A percentile compares a stretch with the other conserved stretches of the same genome.
Conservation (phyloP, 2,797 vertebrate species). For the Falco peregrinus region DNA sequence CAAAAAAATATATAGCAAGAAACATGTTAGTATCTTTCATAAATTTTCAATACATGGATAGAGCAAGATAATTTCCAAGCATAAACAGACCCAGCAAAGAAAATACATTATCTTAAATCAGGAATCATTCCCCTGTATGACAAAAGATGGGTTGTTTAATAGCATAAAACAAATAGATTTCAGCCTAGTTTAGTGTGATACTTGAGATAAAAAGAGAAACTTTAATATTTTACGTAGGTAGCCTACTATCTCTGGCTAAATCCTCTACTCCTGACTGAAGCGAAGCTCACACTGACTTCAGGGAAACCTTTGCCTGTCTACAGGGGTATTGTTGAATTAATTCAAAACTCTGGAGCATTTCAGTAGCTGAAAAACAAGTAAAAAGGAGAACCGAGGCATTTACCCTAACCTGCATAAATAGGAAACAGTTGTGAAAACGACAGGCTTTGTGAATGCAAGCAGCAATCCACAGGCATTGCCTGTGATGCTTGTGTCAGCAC, state of each 20-base stretch:
- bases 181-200: not conserved
- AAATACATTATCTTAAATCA: slow-evolving; percentile 49
- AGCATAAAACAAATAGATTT: slow-evolving; percentile 22
- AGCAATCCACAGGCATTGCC: not conserved
- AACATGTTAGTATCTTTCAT: slow-evolving; percentile 39
- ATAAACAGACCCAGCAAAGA: slow-evolving; percentile 39
- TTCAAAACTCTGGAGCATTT: not conserved
- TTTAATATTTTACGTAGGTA: not conserved
- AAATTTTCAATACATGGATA: slow-evolving; percentile 44
- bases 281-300: not conserved
- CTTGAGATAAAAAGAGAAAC: not conserved
- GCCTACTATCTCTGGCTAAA: not conserved
- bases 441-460: not conserved
- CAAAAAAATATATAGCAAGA: slow-evolving; percentile 25
- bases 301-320: not conserved
- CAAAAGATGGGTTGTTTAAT: slow-evolving; percentile 33
- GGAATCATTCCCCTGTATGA: not conserved
- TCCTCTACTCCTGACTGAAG: not conserved
- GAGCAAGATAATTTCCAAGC: slow-evolving; percentile 53
- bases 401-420: not conserved
- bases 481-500: not conserved
- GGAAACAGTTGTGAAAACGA: not conserved
- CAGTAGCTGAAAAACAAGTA: not conserved
- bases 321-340: not conserved
- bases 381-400: not conserved